Base-by-base conservation (phyloP, 2,113 vertebrate genomes). In the Lepisosteus osseus region DNA sequence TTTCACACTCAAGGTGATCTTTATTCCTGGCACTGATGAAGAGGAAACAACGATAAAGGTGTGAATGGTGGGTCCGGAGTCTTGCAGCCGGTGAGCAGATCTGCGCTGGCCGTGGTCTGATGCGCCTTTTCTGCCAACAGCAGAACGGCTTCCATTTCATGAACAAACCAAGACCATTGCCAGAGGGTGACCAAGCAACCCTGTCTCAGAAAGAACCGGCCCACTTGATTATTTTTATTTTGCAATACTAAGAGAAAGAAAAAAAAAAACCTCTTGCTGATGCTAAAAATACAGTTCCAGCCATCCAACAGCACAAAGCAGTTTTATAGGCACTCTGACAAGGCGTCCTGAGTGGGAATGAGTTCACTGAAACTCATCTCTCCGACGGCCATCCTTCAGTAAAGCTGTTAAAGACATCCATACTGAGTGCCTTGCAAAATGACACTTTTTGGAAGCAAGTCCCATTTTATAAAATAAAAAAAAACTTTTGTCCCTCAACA, bases 221-320 rank as follows among this genome's bases (percentile, higher is more conserved):
- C 51, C 3, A 45, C 8, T 68, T 41, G 15, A 42, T 68, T 73
- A 61, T 43, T 64, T 13, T 29, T 62, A 47, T 17, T 44, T 54
- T 7, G 15, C 43, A 47, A 59, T 59, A 13, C 14, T 59, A 59
- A 59, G 57, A 13, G n/a, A 29, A 59, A 59, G 42, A 43, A 56
- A 61, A 12, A 43, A 43, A 29, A 29, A 43, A 61, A 43, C 40
- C 40, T 42, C 42, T 72, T 40, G 51, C 12, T 67, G 71, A 72
- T 29, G 64, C 64, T 41, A 11, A 56, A 51, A 42, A n/a, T 42
- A 7, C 12, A 17, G 29, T 55, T 51, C 40, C 54, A 14, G 8
- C n/a, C 5, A 51, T 2, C 57, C n/a, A 4, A 59, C 12, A 59
- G 7, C 57, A n/a, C 14, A 9, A 13, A 45, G 63, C 3, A 29